These are phyloP conservation scores for Tricholauxania praeusta DNA, from an alignment of 2,888 invertebrate genomes.

Conservation along the genomic window DNA sequence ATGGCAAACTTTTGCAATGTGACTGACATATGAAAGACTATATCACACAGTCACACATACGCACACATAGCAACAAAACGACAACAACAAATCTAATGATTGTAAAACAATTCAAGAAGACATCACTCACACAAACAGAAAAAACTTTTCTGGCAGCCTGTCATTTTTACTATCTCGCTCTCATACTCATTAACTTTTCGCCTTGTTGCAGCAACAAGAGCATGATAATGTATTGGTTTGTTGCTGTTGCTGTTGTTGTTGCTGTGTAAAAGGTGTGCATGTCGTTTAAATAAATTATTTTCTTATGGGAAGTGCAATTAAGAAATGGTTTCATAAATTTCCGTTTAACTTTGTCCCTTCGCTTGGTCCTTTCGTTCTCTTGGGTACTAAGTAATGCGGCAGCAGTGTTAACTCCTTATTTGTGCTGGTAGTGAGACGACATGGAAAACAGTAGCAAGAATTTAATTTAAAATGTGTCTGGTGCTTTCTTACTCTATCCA, in stretches of 20 bases:
- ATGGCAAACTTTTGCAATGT: constrained; percentile 43
- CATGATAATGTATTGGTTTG: background rate
- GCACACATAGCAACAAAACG: no score
- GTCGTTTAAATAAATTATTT: constrained; percentile 67
- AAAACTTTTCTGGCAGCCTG: no score
- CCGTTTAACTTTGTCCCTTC: constrained; percentile 54
- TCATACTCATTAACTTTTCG: background rate
- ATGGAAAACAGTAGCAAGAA: no score
- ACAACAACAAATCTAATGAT: background rate
- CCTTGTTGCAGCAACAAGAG: background rate
- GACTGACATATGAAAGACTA: no score
- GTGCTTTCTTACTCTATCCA: no score
- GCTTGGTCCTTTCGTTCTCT: background rate
- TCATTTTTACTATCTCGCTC: no score
- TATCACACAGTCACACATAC: no score
- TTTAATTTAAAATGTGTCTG: no score
- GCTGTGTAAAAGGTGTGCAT: constrained; percentile 39
- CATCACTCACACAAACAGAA: background rate
- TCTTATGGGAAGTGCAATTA: constrained; percentile 66
- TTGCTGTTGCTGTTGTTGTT: constrained; percentile 5
- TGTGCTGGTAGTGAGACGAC: no score
- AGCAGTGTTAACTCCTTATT: no score
- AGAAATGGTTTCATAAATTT: constrained; percentile 67
- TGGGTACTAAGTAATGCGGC: no score
- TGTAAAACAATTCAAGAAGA: background rate